Conservation (phyloP, 2,888 invertebrate genomes). For the Erebia palarica region DNA sequence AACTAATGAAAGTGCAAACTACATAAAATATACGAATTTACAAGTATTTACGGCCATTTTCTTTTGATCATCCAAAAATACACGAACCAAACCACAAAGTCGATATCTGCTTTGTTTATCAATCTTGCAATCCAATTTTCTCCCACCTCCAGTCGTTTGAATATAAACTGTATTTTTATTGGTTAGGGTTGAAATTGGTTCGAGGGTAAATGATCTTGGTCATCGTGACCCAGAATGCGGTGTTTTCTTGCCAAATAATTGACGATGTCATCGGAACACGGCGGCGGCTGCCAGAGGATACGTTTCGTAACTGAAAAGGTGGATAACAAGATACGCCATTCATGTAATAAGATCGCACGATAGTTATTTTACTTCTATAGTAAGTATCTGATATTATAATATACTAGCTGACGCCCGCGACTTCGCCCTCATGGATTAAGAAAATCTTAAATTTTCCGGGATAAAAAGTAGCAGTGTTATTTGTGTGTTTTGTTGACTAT, state of each 20-base stretch:
- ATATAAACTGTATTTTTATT: slow-evolving; percentile 27
- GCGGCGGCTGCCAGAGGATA: slow-evolving; percentile 64
- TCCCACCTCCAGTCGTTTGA: background rate
- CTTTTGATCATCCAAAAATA: slow-evolving; percentile 23
- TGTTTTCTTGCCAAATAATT: slow-evolving; percentile 75
- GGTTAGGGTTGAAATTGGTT: slow-evolving; percentile 27
- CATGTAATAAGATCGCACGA: slow-evolving; percentile 17
- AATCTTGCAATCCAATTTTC: slow-evolving; percentile 27
- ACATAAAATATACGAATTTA: background rate
- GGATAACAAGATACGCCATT: slow-evolving; percentile 29
- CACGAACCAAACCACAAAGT: slow-evolving; percentile 14
- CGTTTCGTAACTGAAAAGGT: slow-evolving; percentile 67
- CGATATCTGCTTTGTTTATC: slow-evolving; percentile 33
- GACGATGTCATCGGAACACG: slow-evolving; percentile 69
- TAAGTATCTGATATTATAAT: background rate
- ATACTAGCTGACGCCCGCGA: too few relatives aligned
- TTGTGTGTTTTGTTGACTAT: too few relatives aligned
- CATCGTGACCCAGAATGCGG: slow-evolving; percentile 73
- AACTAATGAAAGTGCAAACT: background rate
- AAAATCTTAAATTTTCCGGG: too few relatives aligned
- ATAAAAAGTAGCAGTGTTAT: too few relatives aligned
- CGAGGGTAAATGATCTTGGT: slow-evolving; percentile 31
- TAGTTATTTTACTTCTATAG: slow-evolving; percentile 5
- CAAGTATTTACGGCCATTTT: slow-evolving; percentile 13
- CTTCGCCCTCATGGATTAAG: too few relatives aligned